These are phyloP conservation scores for Potorous gilbertii DNA, from an alignment of 2,797 vertebrate genomes.

Conservation along the genomic window DNA sequence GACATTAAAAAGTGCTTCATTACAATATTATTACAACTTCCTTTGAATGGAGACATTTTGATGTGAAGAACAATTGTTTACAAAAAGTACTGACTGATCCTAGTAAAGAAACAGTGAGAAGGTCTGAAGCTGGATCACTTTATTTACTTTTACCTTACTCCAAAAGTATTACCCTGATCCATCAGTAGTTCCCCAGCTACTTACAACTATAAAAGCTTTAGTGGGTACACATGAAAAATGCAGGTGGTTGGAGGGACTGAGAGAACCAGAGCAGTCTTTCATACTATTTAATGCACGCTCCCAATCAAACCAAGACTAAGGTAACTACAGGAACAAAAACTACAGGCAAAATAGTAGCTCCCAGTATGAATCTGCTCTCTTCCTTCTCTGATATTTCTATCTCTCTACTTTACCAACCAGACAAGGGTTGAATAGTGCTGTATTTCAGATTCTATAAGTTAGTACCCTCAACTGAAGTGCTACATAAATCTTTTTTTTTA, in stretches of 20 bases:
- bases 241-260: background rate
- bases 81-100: background rate
- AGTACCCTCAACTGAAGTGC: background rate
- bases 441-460: background rate
- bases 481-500: too few relatives aligned
- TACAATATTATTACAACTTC: background rate
- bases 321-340: background rate
- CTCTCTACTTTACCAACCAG: background rate
- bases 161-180: background rate
- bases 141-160: too few relatives aligned
- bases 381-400: background rate
- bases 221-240: background rate
- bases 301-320: background rate
- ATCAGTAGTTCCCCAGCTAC: background rate
- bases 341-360: background rate
- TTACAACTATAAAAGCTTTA: background rate
- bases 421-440: background rate
- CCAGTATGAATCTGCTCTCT: background rate
- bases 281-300: background rate
- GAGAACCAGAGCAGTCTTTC: background rate
- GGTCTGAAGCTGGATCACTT: background rate
- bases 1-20: background rate
- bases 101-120: background rate
- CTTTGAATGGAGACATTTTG: background rate
- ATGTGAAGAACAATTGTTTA: background rate